Evolutionary conservation across 2,888 invertebrate genomes (phyloP), one percentile per base, ranked within the genome.

Genomic region (Trissonchulus sp.): DNA sequence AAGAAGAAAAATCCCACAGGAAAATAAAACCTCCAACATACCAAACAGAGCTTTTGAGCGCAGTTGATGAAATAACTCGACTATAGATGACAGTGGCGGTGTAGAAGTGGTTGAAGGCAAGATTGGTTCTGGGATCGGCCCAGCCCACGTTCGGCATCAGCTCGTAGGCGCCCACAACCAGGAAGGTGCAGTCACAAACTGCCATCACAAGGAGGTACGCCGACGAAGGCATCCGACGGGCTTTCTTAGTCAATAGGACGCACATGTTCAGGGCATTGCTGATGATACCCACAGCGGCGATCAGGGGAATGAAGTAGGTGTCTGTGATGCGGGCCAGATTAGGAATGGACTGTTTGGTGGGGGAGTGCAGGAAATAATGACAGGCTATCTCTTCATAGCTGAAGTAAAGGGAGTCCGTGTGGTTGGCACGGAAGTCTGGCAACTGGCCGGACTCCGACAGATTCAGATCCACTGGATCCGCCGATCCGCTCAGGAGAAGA

Each of bases 21-120:
- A n/a, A n/a, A n/a, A n/a, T n/a, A n/a, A n/a, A n/a, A n/a, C n/a
- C n/a, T n/a, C n/a, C n/a, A n/a, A n/a, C n/a, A n/a, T 48, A 48
- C 83, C 83, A 75, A 30, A 83, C 82, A 68, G 81, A 81, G 62
- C 82, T 80, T 75, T 82, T 83, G 79, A 83, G 83, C 76, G 81
- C 81, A 2, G 84, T 81, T 1, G 83, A 82, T n/a, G 83, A 82
- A 30, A 83, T 71, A 30, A 81, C 80, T 73, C 83, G 77, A 23
- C 83, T 77, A 77, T 81, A 82, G 34, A 83, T 78, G 0, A 80
- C 82, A n/a, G 79, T 63, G 74, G 79, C 78, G 28, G 79, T 78
- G 74, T 80, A 81, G 71, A 79, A 73, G 23, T 28, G 34, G 38
- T 74, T 71, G 69, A 74, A 74, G n/a, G n/a, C 28, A 3, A 31